These are phyloP conservation scores for Laticauda laticaudata DNA, from an alignment of 2,113 vertebrate species.

Conservation along the genomic window DNA sequence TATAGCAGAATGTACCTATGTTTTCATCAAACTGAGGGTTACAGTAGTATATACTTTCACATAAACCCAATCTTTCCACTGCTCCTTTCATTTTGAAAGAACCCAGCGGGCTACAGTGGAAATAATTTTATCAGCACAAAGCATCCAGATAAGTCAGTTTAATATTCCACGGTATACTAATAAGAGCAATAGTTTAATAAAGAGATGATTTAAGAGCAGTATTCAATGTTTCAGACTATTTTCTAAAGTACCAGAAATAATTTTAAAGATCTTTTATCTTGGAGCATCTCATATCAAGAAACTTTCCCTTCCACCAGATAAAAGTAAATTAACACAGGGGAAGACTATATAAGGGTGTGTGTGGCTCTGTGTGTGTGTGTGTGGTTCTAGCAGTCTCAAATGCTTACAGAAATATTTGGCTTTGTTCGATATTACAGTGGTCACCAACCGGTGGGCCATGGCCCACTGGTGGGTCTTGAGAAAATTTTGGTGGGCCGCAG, in stretches of 20 bases:
- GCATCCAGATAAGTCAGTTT: slow-evolving; percentile 55
- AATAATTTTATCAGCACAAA: slow-evolving; percentile 67
- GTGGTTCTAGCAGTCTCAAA: neutral
- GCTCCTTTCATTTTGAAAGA: slow-evolving; percentile 13
- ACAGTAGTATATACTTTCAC: slow-evolving; percentile 8
- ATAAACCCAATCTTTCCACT: neutral
- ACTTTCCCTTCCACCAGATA: neutral
- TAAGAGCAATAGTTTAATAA: slow-evolving; percentile 36
- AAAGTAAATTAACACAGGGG: neutral
- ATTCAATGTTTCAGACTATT: neutral
- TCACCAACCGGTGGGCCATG: no score
- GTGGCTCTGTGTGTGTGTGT: no score
- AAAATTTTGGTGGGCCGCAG: no score
- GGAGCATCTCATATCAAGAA: neutral
- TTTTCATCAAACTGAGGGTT: neutral
- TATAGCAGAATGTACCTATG: neutral
- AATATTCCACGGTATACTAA: slow-evolving; percentile 39
- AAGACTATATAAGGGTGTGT: neutral
- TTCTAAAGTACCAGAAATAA: neutral
- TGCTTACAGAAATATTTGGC: neutral
- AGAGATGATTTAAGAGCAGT: slow-evolving; percentile 36
- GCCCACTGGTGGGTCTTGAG: no score
- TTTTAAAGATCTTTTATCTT: neutral
- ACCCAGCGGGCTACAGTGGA: slow-evolving; percentile 35
- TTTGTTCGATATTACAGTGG: neutral